Evolutionary conservation across 2,113 vertebrate species (phyloP), one percentile per base, ranked within the genome.

Genomic region (Mugil cephalus): DNA sequence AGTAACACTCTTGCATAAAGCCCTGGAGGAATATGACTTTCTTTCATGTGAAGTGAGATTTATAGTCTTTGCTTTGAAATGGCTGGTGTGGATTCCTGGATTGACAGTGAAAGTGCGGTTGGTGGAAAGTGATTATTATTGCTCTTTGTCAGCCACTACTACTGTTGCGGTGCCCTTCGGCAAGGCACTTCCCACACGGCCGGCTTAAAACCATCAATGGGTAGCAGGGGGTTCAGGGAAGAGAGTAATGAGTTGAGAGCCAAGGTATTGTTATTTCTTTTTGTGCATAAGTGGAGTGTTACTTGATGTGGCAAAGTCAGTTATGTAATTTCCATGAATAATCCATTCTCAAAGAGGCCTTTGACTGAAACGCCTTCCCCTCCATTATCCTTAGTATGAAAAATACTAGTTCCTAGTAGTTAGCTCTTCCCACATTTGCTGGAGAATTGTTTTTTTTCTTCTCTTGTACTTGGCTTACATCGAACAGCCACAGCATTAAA

Each of bases 31-130:
- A 43, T 53, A 4, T 64, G 55, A 81, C 68, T 81, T 66, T 50
- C 42, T 72, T 43, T 52, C 12, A 21, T 66, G 45, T 40, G 34
- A 12, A 12, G 3, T 65, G 24, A 46, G 17, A 48, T 35, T 54
- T 21, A 18, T 64, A 17, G 36, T 17, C 42, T 82, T 54, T 50
- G 13, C 46, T 64, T 84, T 10, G 2, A 69, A 63, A 1, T 48
- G n/a, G 17, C 4, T 50, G 42, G 58, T 66, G 62, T 30, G 30
- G 54, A 34, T 55, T 52, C n/a, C 38, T 80, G n/a, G 11, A n/a
- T 17, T 67, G 15, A 63, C n/a, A 54, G 34, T 24, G 51, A 80
- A 68, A 79, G 69, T 24, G 40, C 17, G 17, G 61, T 39, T 46
- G 65, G 48, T 4, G 56, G 35, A 56, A 40, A 43, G 19, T 76